Percentiles rank a stretch among this genome's conserved stretches.
Evolutionary conservation across 1,140 invertebrate species (phyloP).

Genomic region (Chironomus tepperi): DNA sequence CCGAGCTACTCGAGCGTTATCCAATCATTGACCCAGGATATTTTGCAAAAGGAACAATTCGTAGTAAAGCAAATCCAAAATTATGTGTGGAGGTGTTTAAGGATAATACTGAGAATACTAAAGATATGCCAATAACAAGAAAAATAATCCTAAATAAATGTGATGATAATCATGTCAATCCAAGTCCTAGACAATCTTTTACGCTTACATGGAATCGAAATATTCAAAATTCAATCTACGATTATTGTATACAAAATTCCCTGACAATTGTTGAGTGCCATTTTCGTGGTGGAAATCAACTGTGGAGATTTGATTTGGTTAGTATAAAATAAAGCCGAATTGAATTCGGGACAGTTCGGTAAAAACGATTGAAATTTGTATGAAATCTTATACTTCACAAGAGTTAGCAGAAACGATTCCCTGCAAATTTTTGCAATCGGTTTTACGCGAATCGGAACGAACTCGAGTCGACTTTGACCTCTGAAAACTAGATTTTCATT

Average conservation of each 20-base stretch:
- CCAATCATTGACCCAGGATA: constrained; percentile 67
- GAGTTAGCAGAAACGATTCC: no score
- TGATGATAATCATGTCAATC: constrained; percentile 31
- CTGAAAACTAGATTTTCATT: background rate
- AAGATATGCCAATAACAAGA: constrained; percentile 31
- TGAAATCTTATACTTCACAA: no score
- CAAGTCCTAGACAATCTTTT: constrained; percentile 33
- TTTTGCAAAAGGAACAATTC: constrained; percentile 58
- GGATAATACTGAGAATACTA: constrained; percentile 54
- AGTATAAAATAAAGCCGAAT: constrained; percentile 35
- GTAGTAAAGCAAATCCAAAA: constrained; percentile 54
- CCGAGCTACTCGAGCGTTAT: constrained; percentile 65
- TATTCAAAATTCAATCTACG: constrained; percentile 51
- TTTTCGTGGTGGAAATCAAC: constrained; percentile 65
- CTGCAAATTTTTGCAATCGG: no score
- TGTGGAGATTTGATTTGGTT: constrained; percentile 63
- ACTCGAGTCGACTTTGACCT: no score
- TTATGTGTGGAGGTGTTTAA: constrained; percentile 68
- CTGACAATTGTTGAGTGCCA: constrained; percentile 43
- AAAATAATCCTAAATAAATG: constrained; percentile 29
- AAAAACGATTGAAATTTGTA: no score
- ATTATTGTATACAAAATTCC: constrained; percentile 56
- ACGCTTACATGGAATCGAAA: constrained; percentile 58
- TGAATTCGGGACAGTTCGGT: no score
- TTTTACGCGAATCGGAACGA: no score